Base-by-base conservation (phyloP, 2,888 invertebrate genomes). In the Cyaniris semiargus region DNA sequence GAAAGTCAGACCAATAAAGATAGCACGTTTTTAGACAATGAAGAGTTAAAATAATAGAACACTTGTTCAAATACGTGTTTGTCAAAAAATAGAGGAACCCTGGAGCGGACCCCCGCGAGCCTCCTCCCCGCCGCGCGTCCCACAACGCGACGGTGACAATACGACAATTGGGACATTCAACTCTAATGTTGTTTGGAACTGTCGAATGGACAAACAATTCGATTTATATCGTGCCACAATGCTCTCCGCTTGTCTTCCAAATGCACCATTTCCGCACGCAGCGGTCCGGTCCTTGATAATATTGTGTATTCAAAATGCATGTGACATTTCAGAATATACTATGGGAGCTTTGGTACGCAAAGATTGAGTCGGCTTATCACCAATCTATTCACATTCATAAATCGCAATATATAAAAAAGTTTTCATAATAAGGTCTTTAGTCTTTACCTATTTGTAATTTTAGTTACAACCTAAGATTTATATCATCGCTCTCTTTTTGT, bases 121-220 rank as follows among this genome's bases (percentile, higher is more conserved):
- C 86, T 81, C 83, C 83, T 82, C 80, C 89, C 88, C 83, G 82
- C 86, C 80, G 88, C 80, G 87, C 82, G 82, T 82, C 82, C 81
- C 81, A 79, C 81, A 86, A 81, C 85, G 87, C 81, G 85, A 81
- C 85, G 87, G 88, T 88, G 89, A 91, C 92, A 90, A 90, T 91
- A 89, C 91, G 92, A 90, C 92, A 92, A 92, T 92, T 89, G 89
- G 86, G 86, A 89, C 88, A 92, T 93, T 92, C 90, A 88, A 84
- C 87, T 87, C 91, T 92, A 92, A 93, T 93, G 92, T 89, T 91
- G 90, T 92, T 92, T 92, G 89, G 88, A 86, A 88, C 89, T 88
- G 88, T 90, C 90, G 89, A 89, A 91, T 87, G 83, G 85, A 81
- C 85, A 83, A 87, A 90, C 91, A 91, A 91, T 89, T 85, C 85